Base-by-base conservation (phyloP, 2,113 vertebrate species). In the Dasyornis broadbenti region DNA sequence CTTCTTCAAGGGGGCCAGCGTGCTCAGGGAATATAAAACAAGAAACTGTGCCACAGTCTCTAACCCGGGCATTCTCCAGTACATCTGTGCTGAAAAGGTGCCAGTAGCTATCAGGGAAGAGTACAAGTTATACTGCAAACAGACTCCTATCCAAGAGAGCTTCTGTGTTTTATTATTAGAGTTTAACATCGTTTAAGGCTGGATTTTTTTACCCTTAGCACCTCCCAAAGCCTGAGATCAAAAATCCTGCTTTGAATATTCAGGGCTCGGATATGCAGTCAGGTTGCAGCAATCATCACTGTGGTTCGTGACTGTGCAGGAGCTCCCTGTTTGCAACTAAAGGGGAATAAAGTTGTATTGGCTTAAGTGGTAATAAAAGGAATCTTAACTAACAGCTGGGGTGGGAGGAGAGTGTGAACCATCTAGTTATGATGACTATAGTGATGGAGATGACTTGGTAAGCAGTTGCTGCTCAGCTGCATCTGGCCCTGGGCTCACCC, bases 211-310 rank as follows among this genome's bases (percentile, higher is more conserved):
- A 56, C 17, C 68, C 45, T 72, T 28, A 28, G 18, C 26, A 44
- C 15, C 23, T 84, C 42, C 31, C 27, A 66, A 40, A 73, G 52
- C 11, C 47, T 45, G n/a, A 79, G 30, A 44, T 17, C 5, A 15
- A 37, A 66, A 54, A 28, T 44, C 24, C 44, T 82, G 30, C 47
- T 82, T 56, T 60, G 78, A 59, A 11, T 52, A 45, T 23, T 45
- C 18, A 59, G 28, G 40, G 53, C 10, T 64, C 2, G 3, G 70
- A 28, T 31, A 27, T 0, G 0, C 40, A 47, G 31, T 19, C 40
- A 35, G 28, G 33, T 30, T 39, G 52, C 73, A 75, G 37, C 0
- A 0, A 33, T 6, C 22, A 37, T 31, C 60, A 47, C 54, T 57
- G n/a, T 33, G 59, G 27, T 20, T 27, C 35, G 44, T 21, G 9